A percentile compares a stretch with the other conserved stretches of the same genome.
Evolutionary conservation across 2,888 invertebrate genomes (phyloP).

Genomic region (Sphaerophoria rueppellii): DNA sequence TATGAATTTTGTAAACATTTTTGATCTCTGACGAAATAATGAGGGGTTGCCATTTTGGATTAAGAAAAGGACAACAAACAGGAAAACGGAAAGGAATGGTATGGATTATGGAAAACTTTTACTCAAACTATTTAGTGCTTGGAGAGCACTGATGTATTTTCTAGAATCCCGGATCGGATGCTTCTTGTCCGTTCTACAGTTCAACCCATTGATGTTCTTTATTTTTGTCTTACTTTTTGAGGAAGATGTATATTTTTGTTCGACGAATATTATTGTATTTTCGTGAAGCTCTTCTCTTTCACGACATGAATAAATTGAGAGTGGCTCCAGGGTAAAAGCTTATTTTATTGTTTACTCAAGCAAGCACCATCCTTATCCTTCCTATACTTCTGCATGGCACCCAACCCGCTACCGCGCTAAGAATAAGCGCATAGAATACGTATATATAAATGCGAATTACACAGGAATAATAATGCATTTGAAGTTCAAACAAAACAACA

Average conservation of each 20-base stretch:
- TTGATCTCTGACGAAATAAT: no score
- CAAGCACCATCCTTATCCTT: conserved; percentile 28
- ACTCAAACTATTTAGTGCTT: conserved; percentile 65
- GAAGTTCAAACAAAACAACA: conserved; percentile 72
- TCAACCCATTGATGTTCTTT: conserved; percentile 6
- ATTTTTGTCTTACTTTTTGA: conserved; percentile 33
- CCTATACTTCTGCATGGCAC: conserved; percentile 24
- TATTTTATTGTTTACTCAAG: conserved; percentile 71
- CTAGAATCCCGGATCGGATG: conserved; percentile 3
- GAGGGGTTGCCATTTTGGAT: no score
- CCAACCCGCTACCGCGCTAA: conserved; percentile 9
- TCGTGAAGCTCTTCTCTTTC: conserved; percentile 57
- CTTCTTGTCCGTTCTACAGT: conserved; percentile 2
- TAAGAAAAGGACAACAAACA: no score
- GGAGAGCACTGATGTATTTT: conserved; percentile 46
- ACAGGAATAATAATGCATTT: conserved; percentile 69
- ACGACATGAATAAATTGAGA: conserved; percentile 70
- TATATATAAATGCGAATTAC: background rate
- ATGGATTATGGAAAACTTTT: conserved; percentile 54
- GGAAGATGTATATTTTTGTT: conserved; percentile 63
- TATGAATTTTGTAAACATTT: background rate
- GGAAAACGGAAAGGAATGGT: no score
- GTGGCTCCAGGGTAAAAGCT: conserved; percentile 67
- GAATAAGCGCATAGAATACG: conserved; percentile 38
- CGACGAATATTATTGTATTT: conserved; percentile 71